Evolutionary conservation across 2,113 vertebrate genomes (phyloP).

Genomic region (Malurus melanocephalus): DNA sequence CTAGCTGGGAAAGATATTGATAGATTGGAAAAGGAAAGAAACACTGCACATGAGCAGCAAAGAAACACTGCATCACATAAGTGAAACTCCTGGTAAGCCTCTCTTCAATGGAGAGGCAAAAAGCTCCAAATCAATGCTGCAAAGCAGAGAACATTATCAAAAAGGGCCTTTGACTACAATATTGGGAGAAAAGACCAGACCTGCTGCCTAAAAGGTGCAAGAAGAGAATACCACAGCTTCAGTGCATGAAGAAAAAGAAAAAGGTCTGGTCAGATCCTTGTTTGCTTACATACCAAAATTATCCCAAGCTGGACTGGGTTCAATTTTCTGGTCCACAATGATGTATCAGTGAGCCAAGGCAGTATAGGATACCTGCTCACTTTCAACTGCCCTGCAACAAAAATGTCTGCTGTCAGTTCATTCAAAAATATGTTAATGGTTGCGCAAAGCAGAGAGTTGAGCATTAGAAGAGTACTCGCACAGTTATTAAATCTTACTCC

Average conservation of each 20-base stretch:
- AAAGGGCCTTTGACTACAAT: background rate
- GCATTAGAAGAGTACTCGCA: slow-evolving; percentile 32
- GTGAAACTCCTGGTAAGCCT: background rate
- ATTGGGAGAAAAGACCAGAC: slow-evolving; percentile 39
- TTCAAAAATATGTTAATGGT: slow-evolving; percentile 41
- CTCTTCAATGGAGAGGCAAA: background rate
- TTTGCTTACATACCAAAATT: slow-evolving; percentile 67
- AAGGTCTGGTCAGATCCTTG: slow-evolving; percentile 62
- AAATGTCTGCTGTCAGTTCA: slow-evolving; percentile 67
- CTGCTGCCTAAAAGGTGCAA: slow-evolving; percentile 23
- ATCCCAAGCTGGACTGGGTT: slow-evolving; percentile 67
- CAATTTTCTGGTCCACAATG: slow-evolving; percentile 68
- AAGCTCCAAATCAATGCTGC: slow-evolving; percentile 30
- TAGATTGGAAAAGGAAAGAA: slow-evolving; percentile 2
- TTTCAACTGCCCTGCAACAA: slow-evolving; percentile 66
- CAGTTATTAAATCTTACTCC: slow-evolving; percentile 18
- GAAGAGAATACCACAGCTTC: slow-evolving; percentile 47
- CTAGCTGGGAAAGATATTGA: background rate
- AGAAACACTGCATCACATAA: background rate
- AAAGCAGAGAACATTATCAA: slow-evolving; percentile 48
- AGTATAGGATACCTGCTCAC: slow-evolving; percentile 68
- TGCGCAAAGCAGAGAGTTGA: slow-evolving; percentile 59
- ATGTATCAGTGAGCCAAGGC: slow-evolving; percentile 68
- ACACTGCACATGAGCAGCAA: slow-evolving; percentile 14
- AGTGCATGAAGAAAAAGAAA: slow-evolving; percentile 21